Conservation (phyloP, 2,888 invertebrate species). For the Chalcosyrphus nemorum region DNA sequence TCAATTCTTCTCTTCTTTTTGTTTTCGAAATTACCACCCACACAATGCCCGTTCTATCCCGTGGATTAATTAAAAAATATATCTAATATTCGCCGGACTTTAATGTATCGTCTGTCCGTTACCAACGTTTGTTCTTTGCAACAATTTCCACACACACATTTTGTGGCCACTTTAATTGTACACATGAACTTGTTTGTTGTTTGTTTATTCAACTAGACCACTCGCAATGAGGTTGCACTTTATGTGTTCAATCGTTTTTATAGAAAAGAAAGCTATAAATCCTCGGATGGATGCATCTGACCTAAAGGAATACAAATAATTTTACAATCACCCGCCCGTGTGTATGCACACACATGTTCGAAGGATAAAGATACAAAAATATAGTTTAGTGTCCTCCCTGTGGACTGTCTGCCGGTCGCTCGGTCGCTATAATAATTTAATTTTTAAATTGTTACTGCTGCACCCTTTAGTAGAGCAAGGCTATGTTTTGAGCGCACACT, state of each 20-base stretch:
- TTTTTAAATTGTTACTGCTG: slow-evolving; percentile 25
- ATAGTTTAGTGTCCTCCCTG: neutral
- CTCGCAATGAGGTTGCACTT: slow-evolving; percentile 25
- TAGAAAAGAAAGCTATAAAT: slow-evolving; percentile 1
- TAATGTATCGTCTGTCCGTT: too few species aligned
- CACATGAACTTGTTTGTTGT: slow-evolving; percentile 29
- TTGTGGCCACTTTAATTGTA: slow-evolving; percentile 54
- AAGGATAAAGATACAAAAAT: neutral
- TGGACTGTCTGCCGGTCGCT: neutral
- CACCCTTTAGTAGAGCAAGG: slow-evolving; percentile 28
- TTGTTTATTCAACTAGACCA: slow-evolving; percentile 46
- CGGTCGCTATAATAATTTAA: neutral
- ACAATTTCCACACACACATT: slow-evolving; percentile 20
- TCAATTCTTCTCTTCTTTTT: too few species aligned
- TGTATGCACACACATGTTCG: neutral
- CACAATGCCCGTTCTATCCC: too few species aligned
- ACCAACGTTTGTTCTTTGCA: neutral
- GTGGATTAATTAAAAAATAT: too few species aligned
- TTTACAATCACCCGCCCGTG: neutral
- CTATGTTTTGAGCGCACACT: neutral
- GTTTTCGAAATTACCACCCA: too few species aligned
- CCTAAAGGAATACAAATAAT: neutral
- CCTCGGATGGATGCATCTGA: slow-evolving; percentile 12
- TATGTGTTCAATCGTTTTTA: slow-evolving; percentile 6
- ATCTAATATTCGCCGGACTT: too few species aligned